Conservation (phyloP, 1,140 invertebrate species). For the Caenorhabditis tropicalis region DNA sequence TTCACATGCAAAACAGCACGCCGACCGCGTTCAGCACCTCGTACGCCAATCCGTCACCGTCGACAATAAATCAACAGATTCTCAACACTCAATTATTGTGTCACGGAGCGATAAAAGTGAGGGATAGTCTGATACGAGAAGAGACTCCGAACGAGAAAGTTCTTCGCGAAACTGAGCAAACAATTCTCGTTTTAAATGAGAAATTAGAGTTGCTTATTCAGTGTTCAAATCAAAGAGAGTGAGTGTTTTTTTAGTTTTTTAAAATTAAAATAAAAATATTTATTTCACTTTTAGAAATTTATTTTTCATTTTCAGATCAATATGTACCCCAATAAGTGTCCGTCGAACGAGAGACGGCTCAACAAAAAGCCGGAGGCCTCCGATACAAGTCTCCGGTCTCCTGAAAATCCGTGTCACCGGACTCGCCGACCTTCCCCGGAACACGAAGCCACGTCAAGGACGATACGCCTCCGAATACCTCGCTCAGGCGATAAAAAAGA, state of each 20-base stretch:
- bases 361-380: not conserved
- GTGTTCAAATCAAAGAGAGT: not conserved
- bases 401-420: conserved; percentile 17
- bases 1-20: conserved; percentile 14
- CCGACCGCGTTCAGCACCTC: not conserved
- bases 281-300: not conserved
- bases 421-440: not conserved
- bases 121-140: not conserved
- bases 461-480: not conserved
- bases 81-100: not conserved
- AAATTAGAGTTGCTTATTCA: not conserved
- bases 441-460: not conserved
- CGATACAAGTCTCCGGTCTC: not conserved
- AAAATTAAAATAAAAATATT: too few relatives aligned
- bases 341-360: not conserved
- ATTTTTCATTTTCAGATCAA: not conserved
- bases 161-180: conserved; percentile 20
- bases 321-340: not conserved
- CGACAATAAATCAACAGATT: not conserved
- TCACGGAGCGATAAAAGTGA: not conserved
- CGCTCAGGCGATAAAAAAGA: not conserved
- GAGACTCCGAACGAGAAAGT: conserved; percentile 23
- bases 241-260: too few relatives aligned
- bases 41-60: not conserved
- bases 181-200: not conserved